These are phyloP conservation scores for Triplophysa bombifrons DNA, from an alignment of 2,797 vertebrate species.

Conservation along the genomic window DNA sequence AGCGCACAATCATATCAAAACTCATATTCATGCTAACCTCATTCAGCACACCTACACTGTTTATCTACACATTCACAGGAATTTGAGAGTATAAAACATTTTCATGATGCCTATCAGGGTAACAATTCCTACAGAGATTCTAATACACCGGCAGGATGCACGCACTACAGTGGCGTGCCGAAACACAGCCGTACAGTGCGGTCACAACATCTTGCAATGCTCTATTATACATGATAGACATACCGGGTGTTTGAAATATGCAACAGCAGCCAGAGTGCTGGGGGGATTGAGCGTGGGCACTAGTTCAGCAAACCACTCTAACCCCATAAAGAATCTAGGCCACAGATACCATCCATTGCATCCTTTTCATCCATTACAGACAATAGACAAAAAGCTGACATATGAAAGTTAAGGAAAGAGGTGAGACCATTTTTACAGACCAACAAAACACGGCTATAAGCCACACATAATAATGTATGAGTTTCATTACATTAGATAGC, in stretches of 20 bases:
- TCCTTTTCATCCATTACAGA: conserved; percentile 16
- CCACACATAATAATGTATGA: neutral
- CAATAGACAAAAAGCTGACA: conserved; percentile 19
- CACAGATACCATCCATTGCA: conserved; percentile 51
- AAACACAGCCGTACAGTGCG: neutral
- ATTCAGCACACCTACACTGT: neutral
- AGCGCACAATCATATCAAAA: conserved; percentile 35
- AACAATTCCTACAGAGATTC: neutral
- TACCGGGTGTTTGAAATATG: conserved; percentile 55
- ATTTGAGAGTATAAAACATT: neutral
- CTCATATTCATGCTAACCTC: conserved; percentile 14
- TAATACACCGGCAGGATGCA: neutral
- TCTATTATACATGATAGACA: conserved; percentile 53
- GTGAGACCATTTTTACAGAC: neutral
- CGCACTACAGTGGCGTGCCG: conserved; percentile 17
- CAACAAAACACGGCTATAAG: neutral
- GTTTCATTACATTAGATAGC: neutral
- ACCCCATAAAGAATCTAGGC: conserved; percentile 58
- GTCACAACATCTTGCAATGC: conserved; percentile 2
- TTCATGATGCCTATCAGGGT: conserved; percentile 19
- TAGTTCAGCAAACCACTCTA: conserved; percentile 50
- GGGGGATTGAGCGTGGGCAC: conserved; percentile 41
- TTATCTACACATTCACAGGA: conserved; percentile 25
- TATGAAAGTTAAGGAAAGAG: neutral
- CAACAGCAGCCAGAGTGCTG: conserved; percentile 44